Evolutionary conservation across 1,140 invertebrate genomes (phyloP).

Genomic region (Drosophila orosa): DNA sequence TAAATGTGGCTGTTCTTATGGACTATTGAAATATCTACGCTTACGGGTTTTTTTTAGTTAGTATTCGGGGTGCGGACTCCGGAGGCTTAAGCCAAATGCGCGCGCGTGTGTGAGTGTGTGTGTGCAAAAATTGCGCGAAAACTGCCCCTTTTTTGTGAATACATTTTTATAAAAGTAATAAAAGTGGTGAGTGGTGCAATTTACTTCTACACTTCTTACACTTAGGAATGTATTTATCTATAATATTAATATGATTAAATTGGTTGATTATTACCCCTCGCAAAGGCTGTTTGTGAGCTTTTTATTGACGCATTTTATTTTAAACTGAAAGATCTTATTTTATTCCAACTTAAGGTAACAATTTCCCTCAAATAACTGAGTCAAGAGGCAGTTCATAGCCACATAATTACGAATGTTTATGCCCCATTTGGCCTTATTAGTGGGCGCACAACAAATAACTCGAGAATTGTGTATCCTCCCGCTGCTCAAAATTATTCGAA

Average conservation of each 20-base stretch:
- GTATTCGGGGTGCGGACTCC: too few relatives aligned
- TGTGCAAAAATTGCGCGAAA: background rate
- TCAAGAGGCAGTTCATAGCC: slow-evolving; percentile 29
- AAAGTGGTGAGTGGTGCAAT: too few relatives aligned
- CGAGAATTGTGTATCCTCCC: slow-evolving; percentile 63
- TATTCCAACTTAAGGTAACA: background rate
- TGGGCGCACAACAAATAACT: slow-evolving; percentile 76
- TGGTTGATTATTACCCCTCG: background rate
- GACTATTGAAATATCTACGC: background rate
- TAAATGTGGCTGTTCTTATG: background rate
- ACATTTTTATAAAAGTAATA: background rate
- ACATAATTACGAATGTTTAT: slow-evolving; percentile 78
- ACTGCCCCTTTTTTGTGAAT: background rate
- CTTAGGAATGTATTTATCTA: too few relatives aligned
- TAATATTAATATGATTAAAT: background rate
- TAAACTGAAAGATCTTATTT: background rate
- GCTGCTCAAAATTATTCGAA: slow-evolving; percentile 18
- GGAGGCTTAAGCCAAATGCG: background rate
- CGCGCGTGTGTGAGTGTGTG: background rate
- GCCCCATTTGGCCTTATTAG: slow-evolving; percentile 80
- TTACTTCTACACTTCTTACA: too few relatives aligned
- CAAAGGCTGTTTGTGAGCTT: background rate
- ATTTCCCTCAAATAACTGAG: slow-evolving; percentile 16
- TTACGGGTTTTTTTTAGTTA: background rate
- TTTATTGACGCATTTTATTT: background rate